Conservation (phyloP, 2,888 invertebrate genomes). For the Magallana nippona region DNA sequence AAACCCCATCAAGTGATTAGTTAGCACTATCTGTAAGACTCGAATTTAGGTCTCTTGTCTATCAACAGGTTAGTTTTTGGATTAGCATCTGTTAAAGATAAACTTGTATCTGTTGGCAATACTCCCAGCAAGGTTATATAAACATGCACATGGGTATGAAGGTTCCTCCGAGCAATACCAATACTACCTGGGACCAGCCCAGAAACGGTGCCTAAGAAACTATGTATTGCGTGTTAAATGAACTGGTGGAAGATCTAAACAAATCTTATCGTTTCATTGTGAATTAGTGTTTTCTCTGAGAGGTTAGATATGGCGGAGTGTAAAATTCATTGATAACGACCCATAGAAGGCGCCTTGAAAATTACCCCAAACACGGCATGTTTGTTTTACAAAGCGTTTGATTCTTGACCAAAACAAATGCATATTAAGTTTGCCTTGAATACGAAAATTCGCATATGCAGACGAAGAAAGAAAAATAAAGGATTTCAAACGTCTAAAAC, state of each 20-base stretch:
- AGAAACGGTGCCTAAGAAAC: neutral
- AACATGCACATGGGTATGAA: neutral
- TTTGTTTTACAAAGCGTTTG: slow-evolving; percentile 3
- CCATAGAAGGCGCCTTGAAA: neutral
- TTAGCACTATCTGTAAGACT: slow-evolving; percentile 7
- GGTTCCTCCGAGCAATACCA: neutral
- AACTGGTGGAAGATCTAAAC: neutral
- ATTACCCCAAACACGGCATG: neutral
- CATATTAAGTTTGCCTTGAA: neutral
- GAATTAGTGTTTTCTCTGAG: neutral
- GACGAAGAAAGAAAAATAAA: no score
- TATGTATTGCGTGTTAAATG: neutral
- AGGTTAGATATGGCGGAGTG: neutral
- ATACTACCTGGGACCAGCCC: neutral
- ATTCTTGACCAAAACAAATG: neutral
- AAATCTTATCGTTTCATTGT: slow-evolving; percentile 18
- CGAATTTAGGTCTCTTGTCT: slow-evolving; percentile 14
- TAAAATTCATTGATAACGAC: slow-evolving; percentile 21
- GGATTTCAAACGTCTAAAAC: no score
- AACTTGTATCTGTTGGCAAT: neutral
- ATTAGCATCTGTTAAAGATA: neutral
- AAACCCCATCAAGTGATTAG: neutral
- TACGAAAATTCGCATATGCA: neutral
- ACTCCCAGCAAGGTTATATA: neutral
- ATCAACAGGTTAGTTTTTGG: slow-evolving; percentile 6